These are phyloP conservation scores for Microcebus griseorufus DNA, from an alignment of 2,113 vertebrate genomes.

Conservation along the genomic window DNA sequence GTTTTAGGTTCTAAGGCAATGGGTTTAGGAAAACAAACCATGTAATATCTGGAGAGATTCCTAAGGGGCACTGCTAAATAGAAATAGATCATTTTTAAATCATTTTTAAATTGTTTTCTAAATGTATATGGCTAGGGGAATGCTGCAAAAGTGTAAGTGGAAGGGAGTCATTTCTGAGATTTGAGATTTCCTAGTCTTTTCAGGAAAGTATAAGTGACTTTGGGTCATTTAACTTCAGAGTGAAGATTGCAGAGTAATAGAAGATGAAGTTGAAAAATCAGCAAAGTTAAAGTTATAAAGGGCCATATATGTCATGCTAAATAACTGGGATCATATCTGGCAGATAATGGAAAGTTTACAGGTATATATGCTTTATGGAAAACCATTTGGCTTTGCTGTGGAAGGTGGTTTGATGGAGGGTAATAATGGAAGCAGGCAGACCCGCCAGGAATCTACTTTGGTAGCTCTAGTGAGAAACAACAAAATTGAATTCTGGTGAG, in stretches of 20 bases:
- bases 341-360: neutral
- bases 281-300: neutral
- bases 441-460: neutral
- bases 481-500: neutral
- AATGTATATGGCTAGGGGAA: neutral
- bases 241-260: neutral
- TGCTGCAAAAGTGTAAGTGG: neutral
- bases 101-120: neutral
- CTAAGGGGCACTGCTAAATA: neutral
- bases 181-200: neutral
- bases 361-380: neutral
- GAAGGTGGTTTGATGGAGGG: neutral
- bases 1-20: neutral
- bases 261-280: neutral
- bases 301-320: neutral
- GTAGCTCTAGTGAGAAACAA: neutral
- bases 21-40: neutral
- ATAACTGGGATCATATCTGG: neutral
- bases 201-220: neutral
- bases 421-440: neutral
- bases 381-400: neutral
- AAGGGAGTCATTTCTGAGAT: neutral
- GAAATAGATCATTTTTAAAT: neutral
- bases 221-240: neutral
- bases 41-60: neutral